A percentile compares a stretch with the other conserved stretches of the same genome.
Conservation (phyloP, 2,888 invertebrate species). For the Epicampocera succincta region DNA sequence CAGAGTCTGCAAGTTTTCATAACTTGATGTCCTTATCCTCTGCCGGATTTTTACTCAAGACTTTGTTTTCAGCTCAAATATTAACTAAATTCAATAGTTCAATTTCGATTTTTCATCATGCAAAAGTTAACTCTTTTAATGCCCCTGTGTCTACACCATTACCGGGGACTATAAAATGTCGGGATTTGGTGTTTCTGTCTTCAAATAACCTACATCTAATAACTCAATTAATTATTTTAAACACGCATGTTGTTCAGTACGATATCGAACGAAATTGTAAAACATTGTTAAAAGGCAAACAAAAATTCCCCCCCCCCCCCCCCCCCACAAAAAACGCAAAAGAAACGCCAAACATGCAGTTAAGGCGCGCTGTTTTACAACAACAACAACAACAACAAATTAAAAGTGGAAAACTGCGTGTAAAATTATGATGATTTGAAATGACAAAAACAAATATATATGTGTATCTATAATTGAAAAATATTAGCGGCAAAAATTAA, state of each 20-base stretch:
- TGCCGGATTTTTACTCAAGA: no score
- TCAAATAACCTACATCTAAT: conserved; percentile 1
- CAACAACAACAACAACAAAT: not conserved
- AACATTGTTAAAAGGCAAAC: conserved; percentile 29
- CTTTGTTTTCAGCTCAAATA: no score
- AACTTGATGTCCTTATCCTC: no score
- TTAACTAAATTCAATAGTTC: no score
- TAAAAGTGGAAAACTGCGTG: conserved; percentile 10
- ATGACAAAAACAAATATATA: conserved; percentile 26
- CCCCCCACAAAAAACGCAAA: no score
- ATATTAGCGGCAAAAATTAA: conserved; percentile 14
- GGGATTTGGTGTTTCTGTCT: not conserved
- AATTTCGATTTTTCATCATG: no score
- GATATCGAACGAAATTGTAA: conserved; percentile 4
- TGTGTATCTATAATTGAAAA: conserved; percentile 6
- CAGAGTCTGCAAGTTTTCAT: no score
- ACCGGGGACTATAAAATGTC: not conserved
- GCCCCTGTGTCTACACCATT: not conserved
- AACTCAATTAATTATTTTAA: conserved; percentile 22
- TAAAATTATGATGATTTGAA: conserved; percentile 22
- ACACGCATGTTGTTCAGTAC: not conserved
- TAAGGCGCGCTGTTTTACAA: conserved; percentile 14
- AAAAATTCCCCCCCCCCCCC: no score
- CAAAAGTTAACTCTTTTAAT: no score
- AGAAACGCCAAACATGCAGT: conserved; percentile 6